Evolutionary conservation across 2,113 vertebrate genomes (phyloP).

Genomic region (Poeciliopsis prolifica): DNA sequence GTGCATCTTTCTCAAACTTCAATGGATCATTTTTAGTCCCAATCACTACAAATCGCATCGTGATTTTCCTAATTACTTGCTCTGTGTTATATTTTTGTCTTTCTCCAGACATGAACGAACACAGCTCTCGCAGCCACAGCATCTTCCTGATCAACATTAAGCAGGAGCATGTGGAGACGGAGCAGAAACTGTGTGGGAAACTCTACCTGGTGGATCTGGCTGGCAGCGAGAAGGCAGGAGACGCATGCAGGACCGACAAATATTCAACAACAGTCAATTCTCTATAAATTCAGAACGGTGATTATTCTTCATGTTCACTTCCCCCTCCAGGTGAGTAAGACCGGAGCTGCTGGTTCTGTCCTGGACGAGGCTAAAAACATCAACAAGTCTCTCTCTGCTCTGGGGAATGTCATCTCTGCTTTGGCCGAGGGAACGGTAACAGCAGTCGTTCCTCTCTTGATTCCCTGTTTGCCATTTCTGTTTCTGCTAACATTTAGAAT

Average conservation of each 20-base stretch:
- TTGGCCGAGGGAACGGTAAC: constrained; percentile 93
- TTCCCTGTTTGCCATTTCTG: not conserved
- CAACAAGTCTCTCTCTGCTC: constrained; percentile 92
- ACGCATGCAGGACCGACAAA: not conserved
- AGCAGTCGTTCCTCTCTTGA: not conserved
- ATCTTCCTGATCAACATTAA: constrained; percentile 96
- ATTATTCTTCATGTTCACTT: not conserved
- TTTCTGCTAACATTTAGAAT: not conserved
- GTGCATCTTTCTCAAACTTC: not conserved
- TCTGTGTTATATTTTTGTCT: not conserved
- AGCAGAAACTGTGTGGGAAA: constrained; percentile 91
- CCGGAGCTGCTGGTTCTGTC: constrained; percentile 88
- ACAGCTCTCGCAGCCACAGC: constrained; percentile 92
- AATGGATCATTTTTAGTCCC: not conserved
- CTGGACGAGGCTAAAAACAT: constrained; percentile 95
- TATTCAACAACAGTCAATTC: not conserved
- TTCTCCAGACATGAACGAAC: constrained; percentile 90
- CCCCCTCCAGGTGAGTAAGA: constrained; percentile 87
- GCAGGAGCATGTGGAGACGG: constrained; percentile 91
- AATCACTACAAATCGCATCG: not conserved
- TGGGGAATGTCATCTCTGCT: constrained; percentile 94
- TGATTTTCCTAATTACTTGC: not conserved
- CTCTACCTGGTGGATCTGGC: constrained; percentile 92
- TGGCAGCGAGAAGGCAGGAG: constrained; percentile 88
- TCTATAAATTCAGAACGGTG: not conserved